phyloP scores from a whole-genome alignment of 2,113 vertebrate genomes.

The Antidorcas marsupialis region DNA sequence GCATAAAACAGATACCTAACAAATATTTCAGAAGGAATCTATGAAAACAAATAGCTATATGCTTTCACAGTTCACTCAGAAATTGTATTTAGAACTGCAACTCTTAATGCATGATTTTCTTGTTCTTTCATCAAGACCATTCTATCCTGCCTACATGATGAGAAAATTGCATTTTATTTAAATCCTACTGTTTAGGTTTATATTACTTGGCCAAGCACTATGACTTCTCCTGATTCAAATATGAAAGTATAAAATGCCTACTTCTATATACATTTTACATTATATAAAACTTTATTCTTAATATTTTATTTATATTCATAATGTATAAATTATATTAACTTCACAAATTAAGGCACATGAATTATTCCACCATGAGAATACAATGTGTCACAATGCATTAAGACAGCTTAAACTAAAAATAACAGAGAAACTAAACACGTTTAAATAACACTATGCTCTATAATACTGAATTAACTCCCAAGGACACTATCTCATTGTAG shows the following conservation, averaged over 20 bases:
- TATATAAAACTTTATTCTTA: not conserved
- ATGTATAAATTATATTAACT: not conserved
- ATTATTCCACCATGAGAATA: not conserved
- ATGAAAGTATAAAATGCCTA: not conserved
- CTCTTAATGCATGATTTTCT: not conserved
- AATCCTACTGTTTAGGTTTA: not conserved
- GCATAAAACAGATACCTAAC: not conserved
- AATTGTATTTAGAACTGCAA: not conserved
- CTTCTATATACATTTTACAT: not conserved
- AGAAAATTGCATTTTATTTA: not conserved
- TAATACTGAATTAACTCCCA: not conserved
- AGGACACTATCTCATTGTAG: not conserved
- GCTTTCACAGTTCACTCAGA: not conserved
- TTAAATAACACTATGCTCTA: not conserved
- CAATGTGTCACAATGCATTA: not conserved
- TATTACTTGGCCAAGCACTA: not conserved
- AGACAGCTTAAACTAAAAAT: not conserved
- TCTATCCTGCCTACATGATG: not conserved
- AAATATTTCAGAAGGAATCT: not conserved
- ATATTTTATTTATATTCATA: not conserved
- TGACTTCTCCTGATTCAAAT: not conserved
- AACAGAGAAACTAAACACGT: slow-evolving; percentile 5
- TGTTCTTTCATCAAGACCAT: not conserved
- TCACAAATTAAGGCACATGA: not conserved
- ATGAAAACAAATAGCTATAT: not conserved